Evolutionary conservation across 2,888 invertebrate species (phyloP).

Genomic region (Mellilla xanthometata): DNA sequence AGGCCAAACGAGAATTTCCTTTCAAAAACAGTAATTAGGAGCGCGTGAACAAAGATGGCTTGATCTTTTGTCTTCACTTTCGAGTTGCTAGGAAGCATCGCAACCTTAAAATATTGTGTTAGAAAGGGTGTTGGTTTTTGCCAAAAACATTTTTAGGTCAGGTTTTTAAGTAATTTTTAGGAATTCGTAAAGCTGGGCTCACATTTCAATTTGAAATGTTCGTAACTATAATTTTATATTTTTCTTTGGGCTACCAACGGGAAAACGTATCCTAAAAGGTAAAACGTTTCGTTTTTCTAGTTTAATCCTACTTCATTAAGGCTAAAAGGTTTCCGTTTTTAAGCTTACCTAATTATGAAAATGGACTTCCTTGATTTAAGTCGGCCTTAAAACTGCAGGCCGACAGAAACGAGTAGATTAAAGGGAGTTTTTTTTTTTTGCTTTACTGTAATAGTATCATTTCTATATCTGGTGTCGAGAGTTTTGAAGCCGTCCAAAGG

Average conservation of each 20-base stretch:
- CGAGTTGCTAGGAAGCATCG: conserved; percentile 24
- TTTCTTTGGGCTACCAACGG: too few species aligned
- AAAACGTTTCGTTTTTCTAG: conserved; percentile 3
- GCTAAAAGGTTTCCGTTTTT: conserved; percentile 9
- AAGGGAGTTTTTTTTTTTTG: conserved; percentile 6
- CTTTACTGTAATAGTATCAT: too few species aligned
- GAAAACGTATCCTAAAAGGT: background rate
- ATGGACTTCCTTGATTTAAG: conserved; percentile 19
- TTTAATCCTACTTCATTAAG: conserved; percentile 12
- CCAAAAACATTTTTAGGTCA: conserved; percentile 11
- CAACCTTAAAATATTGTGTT: conserved; percentile 15
- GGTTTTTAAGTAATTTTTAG: background rate
- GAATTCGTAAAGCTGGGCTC: too few species aligned
- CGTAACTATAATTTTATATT: too few species aligned
- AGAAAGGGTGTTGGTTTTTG: conserved; percentile 16
- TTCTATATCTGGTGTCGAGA: too few species aligned
- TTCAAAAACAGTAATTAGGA: conserved; percentile 30
- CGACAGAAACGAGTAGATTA: conserved; percentile 19
- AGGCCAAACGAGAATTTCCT: conserved; percentile 21
- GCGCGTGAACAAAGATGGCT: conserved; percentile 25
- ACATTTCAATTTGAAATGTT: too few species aligned
- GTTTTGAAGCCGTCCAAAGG: too few species aligned
- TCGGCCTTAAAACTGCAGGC: conserved; percentile 16
- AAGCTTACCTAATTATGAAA: conserved; percentile 23
- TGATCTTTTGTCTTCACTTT: conserved; percentile 28